Percentiles rank a stretch among this genome's conserved stretches.
Conservation (phyloP, 2,797 vertebrate genomes). For the Megaceryle alcyon region DNA sequence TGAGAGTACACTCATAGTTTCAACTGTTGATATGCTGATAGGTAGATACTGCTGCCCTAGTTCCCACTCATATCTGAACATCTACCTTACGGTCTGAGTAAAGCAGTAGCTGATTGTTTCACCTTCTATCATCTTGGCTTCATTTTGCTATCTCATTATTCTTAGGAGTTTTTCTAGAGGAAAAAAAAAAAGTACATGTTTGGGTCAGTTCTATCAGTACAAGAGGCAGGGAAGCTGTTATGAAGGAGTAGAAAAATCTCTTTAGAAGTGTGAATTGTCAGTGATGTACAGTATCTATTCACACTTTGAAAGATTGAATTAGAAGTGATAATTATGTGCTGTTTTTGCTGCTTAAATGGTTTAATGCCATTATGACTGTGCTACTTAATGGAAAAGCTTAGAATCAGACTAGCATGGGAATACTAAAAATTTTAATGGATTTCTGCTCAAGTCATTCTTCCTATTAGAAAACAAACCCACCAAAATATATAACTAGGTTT, state of each 20-base stretch:
- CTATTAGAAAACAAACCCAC: slow-evolving; percentile 50
- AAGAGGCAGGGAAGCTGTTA: neutral
- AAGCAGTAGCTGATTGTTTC: neutral
- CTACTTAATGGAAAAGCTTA: slow-evolving; percentile 56
- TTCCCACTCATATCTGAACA: neutral
- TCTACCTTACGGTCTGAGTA: neutral
- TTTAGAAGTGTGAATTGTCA: slow-evolving; percentile 38
- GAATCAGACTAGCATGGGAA: slow-evolving; percentile 53
- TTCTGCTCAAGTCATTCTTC: slow-evolving; percentile 44
- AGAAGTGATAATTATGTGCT: slow-evolving; percentile 58
- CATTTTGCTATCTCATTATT: neutral
- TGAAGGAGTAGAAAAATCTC: slow-evolving; percentile 9
- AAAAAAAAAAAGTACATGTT: neutral
- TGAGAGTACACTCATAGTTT: neutral
- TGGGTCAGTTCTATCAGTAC: neutral
- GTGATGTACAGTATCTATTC: slow-evolving; percentile 30
- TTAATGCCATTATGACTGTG: slow-evolving; percentile 53
- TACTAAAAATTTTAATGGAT: slow-evolving; percentile 53
- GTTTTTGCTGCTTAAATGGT: slow-evolving; percentile 54
- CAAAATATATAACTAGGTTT: slow-evolving; percentile 36
- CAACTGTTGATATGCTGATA: neutral
- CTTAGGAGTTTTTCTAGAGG: neutral
- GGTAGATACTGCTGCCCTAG: neutral
- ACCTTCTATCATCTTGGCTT: neutral
- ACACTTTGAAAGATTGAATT: slow-evolving; percentile 35